Base-by-base conservation (phyloP, 2,113 vertebrate species). In the Limnothrissa miodon region DNA sequence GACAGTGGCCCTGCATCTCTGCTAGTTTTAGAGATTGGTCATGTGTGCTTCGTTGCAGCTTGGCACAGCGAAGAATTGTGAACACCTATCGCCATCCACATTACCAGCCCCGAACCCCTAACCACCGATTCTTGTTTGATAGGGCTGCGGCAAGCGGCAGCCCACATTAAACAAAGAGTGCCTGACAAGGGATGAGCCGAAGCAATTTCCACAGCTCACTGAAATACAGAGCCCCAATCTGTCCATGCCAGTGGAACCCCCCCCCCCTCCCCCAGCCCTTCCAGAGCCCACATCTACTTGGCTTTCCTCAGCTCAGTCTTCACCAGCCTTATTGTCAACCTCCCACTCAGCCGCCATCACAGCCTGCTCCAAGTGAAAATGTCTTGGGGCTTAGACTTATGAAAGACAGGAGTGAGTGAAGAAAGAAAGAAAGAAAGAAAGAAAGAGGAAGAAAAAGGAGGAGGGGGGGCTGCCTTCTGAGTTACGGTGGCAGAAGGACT, bases 81-180 rank as follows among this genome's bases (percentile, higher is more conserved):
- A 88, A 85, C 48, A 45, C 80, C 81, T 46, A 86, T 80, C 45
- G 79, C 78, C 51, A 83, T 81, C 84, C 45, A 45, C 51, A 87
- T 90, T 87, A 85, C 81, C 56, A 81, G 78, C 44, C 79, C 29
- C 81, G 66, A 29, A 87, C 88, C 84, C 21, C 80, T 82, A 83
- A 44, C 45, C 6, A 2, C 78, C 46, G 59, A 51, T 5, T 5
- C 17, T 81, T 62, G 82, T 89, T 89, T 85, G 83, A 92, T 90
- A 85, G 85, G 81, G 85, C 78, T 66, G 83, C 48, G 59, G 85
- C 89, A 86, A 87, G 80, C 70, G 17, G 85, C 78, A 81, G 78
- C 83, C 48, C 42, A 56, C 74, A n/a, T 89, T 89, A 89, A 90
- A 90, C 83, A 90, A 85, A 86, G 25, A 48, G 7, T 1, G 13